A percentile compares a stretch with the other conserved stretches of the same genome.
These are phyloP conservation scores for Cactoblastis cactorum DNA, from an alignment of 2,888 invertebrate species.

Conservation along the genomic window DNA sequence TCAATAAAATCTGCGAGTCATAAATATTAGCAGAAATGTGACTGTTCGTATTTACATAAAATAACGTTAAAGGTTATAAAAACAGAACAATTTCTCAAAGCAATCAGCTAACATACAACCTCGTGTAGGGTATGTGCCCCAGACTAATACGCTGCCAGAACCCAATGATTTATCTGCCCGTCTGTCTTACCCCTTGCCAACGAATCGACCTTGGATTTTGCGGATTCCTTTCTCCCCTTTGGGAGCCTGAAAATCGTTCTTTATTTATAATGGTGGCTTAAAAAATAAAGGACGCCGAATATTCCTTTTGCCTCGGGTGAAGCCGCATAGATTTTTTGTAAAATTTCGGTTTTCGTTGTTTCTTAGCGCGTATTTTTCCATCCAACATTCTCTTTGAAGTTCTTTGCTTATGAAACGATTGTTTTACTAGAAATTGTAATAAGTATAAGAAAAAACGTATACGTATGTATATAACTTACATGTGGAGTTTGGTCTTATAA, in stretches of 20 bases:
- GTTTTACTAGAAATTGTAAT: too few relatives aligned
- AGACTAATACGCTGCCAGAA: conserved; percentile 5
- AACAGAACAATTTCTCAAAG: conserved; percentile 1
- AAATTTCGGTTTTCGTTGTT: background rate
- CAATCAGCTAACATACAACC: conserved; percentile 1
- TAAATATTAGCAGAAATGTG: too few relatives aligned
- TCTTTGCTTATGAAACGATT: background rate
- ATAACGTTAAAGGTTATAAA: background rate
- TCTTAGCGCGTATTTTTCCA: background rate
- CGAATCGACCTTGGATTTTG: conserved; percentile 18
- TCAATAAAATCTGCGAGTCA: too few relatives aligned
- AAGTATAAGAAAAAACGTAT: too few relatives aligned
- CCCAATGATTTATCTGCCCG: conserved; percentile 2
- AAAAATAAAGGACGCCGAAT: conserved; percentile 17
- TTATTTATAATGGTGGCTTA: conserved; percentile 21
- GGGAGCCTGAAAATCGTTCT: conserved; percentile 17
- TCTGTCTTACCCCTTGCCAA: conserved; percentile 10
- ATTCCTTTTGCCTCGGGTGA: conserved; percentile 1
- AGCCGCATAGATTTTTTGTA: background rate
- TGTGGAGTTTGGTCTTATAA: too few relatives aligned
- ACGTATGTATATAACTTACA: too few relatives aligned
- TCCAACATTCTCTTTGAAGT: background rate
- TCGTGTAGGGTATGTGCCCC: background rate
- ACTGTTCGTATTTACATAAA: too few relatives aligned
- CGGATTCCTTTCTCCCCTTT: conserved; percentile 11